phyloP scores from a whole-genome alignment of 1,140 invertebrate species.

The Cryptotermes secundus region DNA sequence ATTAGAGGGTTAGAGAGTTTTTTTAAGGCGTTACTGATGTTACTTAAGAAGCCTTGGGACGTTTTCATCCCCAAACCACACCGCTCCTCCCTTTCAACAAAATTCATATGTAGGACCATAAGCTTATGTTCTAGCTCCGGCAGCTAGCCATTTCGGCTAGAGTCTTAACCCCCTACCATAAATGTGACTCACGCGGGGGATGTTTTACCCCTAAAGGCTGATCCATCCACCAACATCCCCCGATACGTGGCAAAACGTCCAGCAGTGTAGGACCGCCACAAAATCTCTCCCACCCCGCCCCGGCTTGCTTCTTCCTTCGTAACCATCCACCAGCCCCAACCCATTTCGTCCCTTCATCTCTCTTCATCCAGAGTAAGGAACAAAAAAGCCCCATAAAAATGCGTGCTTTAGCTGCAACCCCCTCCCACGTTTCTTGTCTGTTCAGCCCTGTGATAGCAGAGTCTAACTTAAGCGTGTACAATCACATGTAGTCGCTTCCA shows the following conservation, averaged over 20 bases:
- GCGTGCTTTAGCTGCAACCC: constrained; percentile 30
- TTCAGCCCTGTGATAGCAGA: constrained; percentile 14
- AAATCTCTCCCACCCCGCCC: background rate
- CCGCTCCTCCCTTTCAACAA: background rate
- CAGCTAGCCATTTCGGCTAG: background rate
- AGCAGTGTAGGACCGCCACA: constrained; percentile 24
- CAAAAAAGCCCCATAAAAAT: constrained; percentile 35
- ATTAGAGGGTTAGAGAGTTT: background rate
- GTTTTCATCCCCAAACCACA: background rate
- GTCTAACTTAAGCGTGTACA: constrained; percentile 23
- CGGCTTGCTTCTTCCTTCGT: background rate
- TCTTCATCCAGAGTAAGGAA: constrained; percentile 29
- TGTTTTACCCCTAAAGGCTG: background rate
- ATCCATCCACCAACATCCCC: constrained; percentile 1
- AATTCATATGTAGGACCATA: constrained; percentile 2
- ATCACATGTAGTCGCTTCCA: background rate
- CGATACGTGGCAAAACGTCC: constrained; percentile 21
- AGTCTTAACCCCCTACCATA: background rate
- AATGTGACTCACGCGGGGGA: background rate
- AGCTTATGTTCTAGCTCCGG: background rate
- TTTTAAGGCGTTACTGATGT: background rate
- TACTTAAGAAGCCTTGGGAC: background rate
- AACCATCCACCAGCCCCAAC: constrained; percentile 16
- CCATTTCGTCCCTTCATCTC: constrained; percentile 28
- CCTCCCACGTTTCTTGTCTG: background rate